Evolutionary conservation across 2,888 invertebrate genomes (phyloP).

Genomic region (Geotrupes spiniger): DNA sequence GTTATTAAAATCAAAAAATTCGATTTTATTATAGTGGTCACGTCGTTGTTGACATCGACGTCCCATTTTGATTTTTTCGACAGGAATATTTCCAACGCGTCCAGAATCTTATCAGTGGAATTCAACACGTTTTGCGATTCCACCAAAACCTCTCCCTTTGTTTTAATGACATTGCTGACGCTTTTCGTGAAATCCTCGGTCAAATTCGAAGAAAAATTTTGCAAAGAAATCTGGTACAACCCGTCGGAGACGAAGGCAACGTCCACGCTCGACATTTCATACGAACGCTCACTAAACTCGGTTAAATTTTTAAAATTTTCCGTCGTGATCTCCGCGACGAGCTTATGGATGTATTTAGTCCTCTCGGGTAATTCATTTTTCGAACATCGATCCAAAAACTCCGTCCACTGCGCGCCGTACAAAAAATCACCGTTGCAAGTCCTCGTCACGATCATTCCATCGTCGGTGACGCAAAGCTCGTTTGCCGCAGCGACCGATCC

Average conservation of each 20-base stretch:
- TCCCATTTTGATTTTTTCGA: slow-evolving; percentile 7
- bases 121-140: slow-evolving; percentile 9
- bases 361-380: slow-evolving; percentile 22
- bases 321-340: slow-evolving; percentile 24
- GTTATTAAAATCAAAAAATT: slow-evolving; percentile 55
- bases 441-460: slow-evolving; percentile 59
- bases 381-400: slow-evolving; percentile 39
- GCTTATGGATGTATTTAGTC: slow-evolving; percentile 30
- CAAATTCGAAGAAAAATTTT: not conserved
- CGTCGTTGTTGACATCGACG: slow-evolving; percentile 14
- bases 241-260: slow-evolving; percentile 38
- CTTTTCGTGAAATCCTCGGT: slow-evolving; percentile 1
- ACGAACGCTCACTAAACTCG: slow-evolving; percentile 22
- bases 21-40: slow-evolving; percentile 48
- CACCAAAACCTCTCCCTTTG: slow-evolving; percentile 7
- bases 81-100: slow-evolving; percentile 14
- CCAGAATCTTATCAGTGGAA: slow-evolving; percentile 17
- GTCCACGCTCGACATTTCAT: slow-evolving; percentile 36
- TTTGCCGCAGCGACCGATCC: slow-evolving; percentile 55
- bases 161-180: slow-evolving; percentile 11
- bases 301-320: slow-evolving; percentile 28
- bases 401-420: slow-evolving; percentile 58
- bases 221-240: slow-evolving; percentile 26
- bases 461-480: slow-evolving; percentile 58
- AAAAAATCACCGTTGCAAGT: slow-evolving; percentile 59